Conservation (phyloP, 2,113 vertebrate genomes). For the Barnardius zonarius region DNA sequence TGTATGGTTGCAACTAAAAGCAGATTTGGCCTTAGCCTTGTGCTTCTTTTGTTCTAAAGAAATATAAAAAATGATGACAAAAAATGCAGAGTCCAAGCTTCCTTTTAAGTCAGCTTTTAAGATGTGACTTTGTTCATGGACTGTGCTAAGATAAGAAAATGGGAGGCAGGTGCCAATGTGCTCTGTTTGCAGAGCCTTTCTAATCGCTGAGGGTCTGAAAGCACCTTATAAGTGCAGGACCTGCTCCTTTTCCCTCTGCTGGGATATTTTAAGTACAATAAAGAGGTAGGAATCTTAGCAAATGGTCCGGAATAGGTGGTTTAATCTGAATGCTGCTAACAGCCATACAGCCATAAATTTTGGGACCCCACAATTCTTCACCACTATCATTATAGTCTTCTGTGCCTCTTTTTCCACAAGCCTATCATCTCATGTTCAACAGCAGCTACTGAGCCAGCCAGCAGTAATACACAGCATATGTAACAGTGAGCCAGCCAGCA, state of each 20-base stretch:
- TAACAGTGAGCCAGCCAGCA: neutral
- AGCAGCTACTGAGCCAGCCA: neutral
- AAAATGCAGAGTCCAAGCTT: neutral
- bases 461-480: neutral
- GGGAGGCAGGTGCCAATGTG: neutral
- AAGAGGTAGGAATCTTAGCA: neutral
- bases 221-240: neutral
- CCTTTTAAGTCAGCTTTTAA: neutral
- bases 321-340: neutral
- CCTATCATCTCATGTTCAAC: neutral
- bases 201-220: neutral
- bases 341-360: neutral
- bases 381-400: neutral
- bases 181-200: neutral
- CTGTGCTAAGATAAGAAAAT: neutral
- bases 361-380: neutral
- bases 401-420: neutral
- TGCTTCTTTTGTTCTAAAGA: neutral
- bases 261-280: neutral
- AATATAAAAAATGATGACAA: neutral
- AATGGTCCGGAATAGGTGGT: neutral
- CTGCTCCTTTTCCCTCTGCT: neutral
- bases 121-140: neutral
- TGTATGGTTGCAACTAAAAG: neutral
- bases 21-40: neutral